Conservation (phyloP, 2,113 vertebrate genomes). For the Syngnathus floridae region DNA sequence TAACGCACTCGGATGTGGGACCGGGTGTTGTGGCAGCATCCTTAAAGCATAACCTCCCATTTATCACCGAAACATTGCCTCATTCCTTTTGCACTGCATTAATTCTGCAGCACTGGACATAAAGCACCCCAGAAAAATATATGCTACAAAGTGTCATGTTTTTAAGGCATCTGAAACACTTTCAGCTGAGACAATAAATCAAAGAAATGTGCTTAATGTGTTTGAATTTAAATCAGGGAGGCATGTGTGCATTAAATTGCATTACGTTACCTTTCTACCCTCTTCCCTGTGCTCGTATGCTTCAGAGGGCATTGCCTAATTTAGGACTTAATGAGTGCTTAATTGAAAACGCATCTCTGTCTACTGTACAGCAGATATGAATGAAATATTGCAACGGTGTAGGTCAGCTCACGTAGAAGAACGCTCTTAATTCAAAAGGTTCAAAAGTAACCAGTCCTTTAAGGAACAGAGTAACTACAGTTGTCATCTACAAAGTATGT, state of each 20-base stretch:
- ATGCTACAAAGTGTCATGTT: not conserved
- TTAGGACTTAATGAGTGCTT: constrained; percentile 63
- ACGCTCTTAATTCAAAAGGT: constrained; percentile 27
- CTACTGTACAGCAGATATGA: constrained; percentile 62
- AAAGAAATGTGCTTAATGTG: not conserved
- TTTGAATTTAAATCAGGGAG: constrained; percentile 47
- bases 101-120: not conserved
- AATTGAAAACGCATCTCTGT: constrained; percentile 63
- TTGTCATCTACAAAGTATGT: constrained; percentile 1
- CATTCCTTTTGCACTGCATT: not conserved
- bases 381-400: constrained; percentile 60
- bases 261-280: constrained; percentile 35
- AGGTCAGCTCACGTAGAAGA: constrained; percentile 38
- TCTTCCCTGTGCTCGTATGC: constrained; percentile 55
- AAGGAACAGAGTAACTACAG: not conserved
- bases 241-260: constrained; percentile 30
- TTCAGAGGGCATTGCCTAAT: constrained; percentile 62
- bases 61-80: not conserved
- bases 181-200: not conserved
- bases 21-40: constrained; percentile 12
- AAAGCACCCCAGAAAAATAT: not conserved
- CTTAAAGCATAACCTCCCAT: not conserved
- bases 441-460: constrained; percentile 19
- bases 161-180: not conserved
- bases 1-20: constrained; percentile 34